Evolutionary conservation across 2,797 vertebrate genomes (phyloP).

Genomic region (Cynodonichthys magdalenae): DNA sequence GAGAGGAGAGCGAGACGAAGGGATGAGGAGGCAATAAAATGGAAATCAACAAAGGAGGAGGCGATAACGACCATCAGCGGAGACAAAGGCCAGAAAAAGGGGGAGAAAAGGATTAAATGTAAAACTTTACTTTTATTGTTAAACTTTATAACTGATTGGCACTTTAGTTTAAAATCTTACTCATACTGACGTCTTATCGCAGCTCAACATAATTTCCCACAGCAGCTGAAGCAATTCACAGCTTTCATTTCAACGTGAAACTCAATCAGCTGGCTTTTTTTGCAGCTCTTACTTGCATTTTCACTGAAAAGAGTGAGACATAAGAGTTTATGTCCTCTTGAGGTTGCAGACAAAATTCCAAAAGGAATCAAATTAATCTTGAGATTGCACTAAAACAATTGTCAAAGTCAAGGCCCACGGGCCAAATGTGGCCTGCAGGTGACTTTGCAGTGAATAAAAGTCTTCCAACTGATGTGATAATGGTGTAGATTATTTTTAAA

Average conservation of each 20-base stretch:
- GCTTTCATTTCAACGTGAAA: conserved; percentile 22
- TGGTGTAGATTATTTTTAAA: too few relatives aligned
- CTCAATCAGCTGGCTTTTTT: conserved; percentile 28
- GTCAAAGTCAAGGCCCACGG: too few relatives aligned
- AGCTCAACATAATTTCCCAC: conserved; percentile 12
- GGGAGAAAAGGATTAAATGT: conserved; percentile 28
- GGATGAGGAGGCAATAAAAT: conserved; percentile 60
- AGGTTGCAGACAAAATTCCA: neutral
- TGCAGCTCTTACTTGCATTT: conserved; percentile 6
- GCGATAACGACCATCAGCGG: neutral
- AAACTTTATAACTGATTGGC: conserved; percentile 23
- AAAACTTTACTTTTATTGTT: conserved; percentile 19
- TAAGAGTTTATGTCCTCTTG: neutral
- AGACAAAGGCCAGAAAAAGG: conserved; percentile 14
- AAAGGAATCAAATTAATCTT: neutral
- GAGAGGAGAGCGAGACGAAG: conserved; percentile 44
- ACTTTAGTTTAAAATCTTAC: conserved; percentile 26
- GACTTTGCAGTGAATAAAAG: too few relatives aligned
- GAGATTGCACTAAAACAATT: neutral
- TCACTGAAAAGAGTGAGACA: neutral
- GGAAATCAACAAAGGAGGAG: conserved; percentile 36
- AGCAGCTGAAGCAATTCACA: conserved; percentile 9
- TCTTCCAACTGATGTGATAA: neutral
- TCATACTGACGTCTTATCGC: conserved; percentile 14
- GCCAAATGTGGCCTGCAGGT: too few relatives aligned